Percentiles rank a stretch among this genome's conserved stretches.
Conservation (phyloP, 2,113 vertebrate genomes). For the Anas platyrhynchos region DNA sequence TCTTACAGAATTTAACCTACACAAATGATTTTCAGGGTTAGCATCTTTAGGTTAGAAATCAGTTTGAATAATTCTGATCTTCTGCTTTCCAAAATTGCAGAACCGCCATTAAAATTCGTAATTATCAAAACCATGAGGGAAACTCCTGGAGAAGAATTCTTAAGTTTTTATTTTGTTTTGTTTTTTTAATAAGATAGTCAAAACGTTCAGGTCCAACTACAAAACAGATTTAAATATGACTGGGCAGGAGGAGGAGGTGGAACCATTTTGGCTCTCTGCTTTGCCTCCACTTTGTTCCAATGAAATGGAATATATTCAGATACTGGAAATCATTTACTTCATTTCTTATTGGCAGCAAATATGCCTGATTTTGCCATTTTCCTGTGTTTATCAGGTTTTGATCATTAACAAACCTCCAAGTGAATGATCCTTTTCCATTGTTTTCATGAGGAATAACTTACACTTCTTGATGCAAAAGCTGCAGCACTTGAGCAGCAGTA, state of each 20-base stretch:
- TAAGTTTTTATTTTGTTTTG: not conserved
- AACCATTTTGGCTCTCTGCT: not conserved
- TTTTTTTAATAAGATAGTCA: not conserved
- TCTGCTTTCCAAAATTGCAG: not conserved
- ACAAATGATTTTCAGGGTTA: not conserved
- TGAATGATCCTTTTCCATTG: not conserved
- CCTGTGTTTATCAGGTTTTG: not conserved
- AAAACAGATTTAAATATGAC: not conserved
- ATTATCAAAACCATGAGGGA: not conserved
- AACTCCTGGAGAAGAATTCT: not conserved
- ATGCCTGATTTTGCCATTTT: not conserved
- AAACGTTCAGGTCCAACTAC: not conserved
- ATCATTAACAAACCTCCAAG: not conserved
- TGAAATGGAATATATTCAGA: not conserved
- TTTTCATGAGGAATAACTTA: not conserved
- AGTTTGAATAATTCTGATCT: not conserved
- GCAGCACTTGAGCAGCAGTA: not conserved
- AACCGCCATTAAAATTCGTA: not conserved
- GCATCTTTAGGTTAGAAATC: not conserved
- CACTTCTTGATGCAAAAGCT: not conserved
- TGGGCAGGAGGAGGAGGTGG: not conserved
- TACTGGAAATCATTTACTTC: not conserved
- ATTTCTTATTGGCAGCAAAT: not conserved
- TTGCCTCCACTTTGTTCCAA: not conserved
- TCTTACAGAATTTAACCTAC: not conserved